A percentile compares a stretch with the other conserved stretches of the same genome.
phyloP scores from a whole-genome alignment of 2,113 vertebrate genomes.

The Leucoraja erinaceus region DNA sequence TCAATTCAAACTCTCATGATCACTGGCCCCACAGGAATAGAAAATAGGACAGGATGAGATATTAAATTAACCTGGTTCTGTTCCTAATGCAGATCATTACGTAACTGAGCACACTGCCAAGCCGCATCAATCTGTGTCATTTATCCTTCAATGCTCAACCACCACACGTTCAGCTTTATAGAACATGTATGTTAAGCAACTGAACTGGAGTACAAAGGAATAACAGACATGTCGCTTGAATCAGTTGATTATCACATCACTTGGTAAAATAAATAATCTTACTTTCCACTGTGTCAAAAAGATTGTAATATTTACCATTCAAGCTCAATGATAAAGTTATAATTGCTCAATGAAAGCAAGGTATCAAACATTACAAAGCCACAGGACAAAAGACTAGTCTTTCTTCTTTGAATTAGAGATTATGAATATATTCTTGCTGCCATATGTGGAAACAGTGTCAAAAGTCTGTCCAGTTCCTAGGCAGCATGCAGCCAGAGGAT shows the following conservation, averaged over 20 bases:
- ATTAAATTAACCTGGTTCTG: slow-evolving; percentile 29
- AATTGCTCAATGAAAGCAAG: background rate
- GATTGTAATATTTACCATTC: background rate
- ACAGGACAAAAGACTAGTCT: background rate
- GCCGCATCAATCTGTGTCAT: background rate
- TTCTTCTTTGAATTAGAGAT: background rate
- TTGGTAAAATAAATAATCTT: background rate
- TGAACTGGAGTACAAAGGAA: background rate
- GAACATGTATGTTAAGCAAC: background rate
- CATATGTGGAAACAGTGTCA: background rate
- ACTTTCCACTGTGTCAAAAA: background rate
- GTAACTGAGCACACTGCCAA: background rate
- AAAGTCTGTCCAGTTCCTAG: background rate
- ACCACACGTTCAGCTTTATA: background rate
- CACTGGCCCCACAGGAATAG: no score
- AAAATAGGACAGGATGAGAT: background rate
- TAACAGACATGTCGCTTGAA: background rate
- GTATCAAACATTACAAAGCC: background rate
- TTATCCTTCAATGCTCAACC: background rate
- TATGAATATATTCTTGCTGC: background rate
- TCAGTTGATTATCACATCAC: background rate
- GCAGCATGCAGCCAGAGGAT: background rate
- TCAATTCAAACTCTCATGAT: background rate
- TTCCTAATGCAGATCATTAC: background rate
- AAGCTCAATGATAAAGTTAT: background rate